These are phyloP conservation scores for Hofmannophila pseudospretella DNA, from an alignment of 2,888 invertebrate genomes.

Conservation along the genomic window DNA sequence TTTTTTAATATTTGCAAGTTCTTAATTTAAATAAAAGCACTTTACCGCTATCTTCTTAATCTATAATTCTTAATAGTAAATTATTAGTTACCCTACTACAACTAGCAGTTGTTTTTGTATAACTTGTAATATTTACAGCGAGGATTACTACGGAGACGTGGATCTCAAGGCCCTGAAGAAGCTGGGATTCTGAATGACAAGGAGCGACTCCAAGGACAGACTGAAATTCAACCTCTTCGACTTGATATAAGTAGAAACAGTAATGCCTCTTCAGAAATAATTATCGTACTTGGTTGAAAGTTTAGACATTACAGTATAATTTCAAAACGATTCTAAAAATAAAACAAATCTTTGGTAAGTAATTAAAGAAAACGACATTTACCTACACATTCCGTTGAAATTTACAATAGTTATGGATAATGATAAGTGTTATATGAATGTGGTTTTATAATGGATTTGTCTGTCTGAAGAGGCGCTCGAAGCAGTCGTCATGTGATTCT, in stretches of 20 bases:
- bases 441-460: constrained; percentile 13
- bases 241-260: constrained; percentile 44
- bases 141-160: constrained; percentile 95
- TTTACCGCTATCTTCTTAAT: too few species aligned
- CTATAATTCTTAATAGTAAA: too few species aligned
- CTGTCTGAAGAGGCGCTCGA: constrained; percentile 64
- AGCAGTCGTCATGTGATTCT: constrained; percentile 9
- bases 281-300: background rate
- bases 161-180: constrained; percentile 93
- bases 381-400: too few species aligned
- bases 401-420: too few species aligned
- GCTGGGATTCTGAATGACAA: constrained; percentile 82
- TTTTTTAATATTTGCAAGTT: too few species aligned
- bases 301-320: background rate
- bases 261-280: constrained; percentile 33
- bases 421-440: too few species aligned
- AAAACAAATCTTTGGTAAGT: too few species aligned
- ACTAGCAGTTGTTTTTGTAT: too few species aligned
- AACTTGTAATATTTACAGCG: constrained; percentile 75
- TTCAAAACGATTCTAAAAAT: background rate
- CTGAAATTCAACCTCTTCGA: constrained; percentile 63
- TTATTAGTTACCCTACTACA: too few species aligned
- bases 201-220: constrained; percentile 71
- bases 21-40: too few species aligned
- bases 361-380: too few species aligned